Evolutionary conservation across 2,113 vertebrate species (phyloP), one percentile per base, ranked within the genome.

Genomic region (Mastomys coucha): DNA sequence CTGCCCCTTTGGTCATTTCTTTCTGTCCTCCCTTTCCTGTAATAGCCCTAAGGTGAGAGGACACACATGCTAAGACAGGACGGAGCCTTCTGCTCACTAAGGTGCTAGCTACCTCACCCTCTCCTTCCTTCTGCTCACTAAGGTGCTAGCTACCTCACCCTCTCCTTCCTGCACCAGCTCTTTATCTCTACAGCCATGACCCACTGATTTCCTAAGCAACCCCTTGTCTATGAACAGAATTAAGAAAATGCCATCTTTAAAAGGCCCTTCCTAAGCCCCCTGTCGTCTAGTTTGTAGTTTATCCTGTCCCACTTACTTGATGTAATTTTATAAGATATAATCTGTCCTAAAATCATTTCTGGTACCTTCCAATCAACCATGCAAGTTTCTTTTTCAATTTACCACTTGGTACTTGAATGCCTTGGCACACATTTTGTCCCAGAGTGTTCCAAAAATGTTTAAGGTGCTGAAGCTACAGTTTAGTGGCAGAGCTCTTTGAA

Each of bases 271-370:
- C 70, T 36, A 82, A 92, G 45, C 60, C 75, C 69, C 60, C 78
- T 88, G 28, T 85, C 42, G 5, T 85, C 58, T 82, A 8, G 60
- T 80, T 89, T 88, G 58, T 28, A 58, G 1, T 67, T 58, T 67
- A 13, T n/a, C 82, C 26, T 87, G 51, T 24, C 7, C 58, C 22
- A 28, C 33, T 19, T 81, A 9, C 13, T 81, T 88, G 94, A 39
- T 33, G 12, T 65, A 20, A 86, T 88, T 95, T 94, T 58, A 78
- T 88, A 85, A 89, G 51, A 75, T 85, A 63, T 31, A 60, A 88
- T 94, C 42, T 94, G 51, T 91, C 81, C 82, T 96, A 51, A 95
- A 94, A 70, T 92, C 91, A 85, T 42, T 80, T 69, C 65, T 91
- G 86, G n/a, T 8, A 22, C 89, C 42, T 72, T 51, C 89, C 67